phyloP scores from a whole-genome alignment of 2,797 vertebrate genomes.

The Centropyge bicolor region DNA sequence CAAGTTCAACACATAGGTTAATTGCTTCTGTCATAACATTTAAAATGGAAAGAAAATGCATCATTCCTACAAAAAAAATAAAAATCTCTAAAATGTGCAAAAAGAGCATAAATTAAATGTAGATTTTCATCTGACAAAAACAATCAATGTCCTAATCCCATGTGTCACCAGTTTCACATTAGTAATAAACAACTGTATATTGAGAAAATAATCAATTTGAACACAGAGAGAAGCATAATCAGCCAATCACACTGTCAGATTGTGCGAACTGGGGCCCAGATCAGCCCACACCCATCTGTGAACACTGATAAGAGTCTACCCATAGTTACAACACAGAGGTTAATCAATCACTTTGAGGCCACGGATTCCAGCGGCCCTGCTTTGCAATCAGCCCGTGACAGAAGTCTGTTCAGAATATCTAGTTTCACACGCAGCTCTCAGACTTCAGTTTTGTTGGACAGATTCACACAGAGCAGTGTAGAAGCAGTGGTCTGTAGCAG shows the following conservation, averaged over 20 bases:
- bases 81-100: slow-evolving; percentile 5
- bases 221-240: slow-evolving; percentile 6
- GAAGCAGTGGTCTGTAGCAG: slow-evolving; percentile 75
- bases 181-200: background rate
- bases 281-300: slow-evolving; percentile 54
- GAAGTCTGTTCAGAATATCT: slow-evolving; percentile 53
- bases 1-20: slow-evolving; percentile 48
- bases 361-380: slow-evolving; percentile 38
- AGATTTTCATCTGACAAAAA: slow-evolving; percentile 24
- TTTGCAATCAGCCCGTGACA: slow-evolving; percentile 50
- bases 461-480: slow-evolving; percentile 57
- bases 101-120: background rate
- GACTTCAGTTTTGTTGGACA: slow-evolving; percentile 64
- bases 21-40: slow-evolving; percentile 39
- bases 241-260: slow-evolving; percentile 24
- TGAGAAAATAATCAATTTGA: slow-evolving; percentile 17
- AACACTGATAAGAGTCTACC: slow-evolving; percentile 58
- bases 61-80: slow-evolving; percentile 3
- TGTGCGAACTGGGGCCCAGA: slow-evolving; percentile 49
- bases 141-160: background rate
- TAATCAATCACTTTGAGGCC: slow-evolving; percentile 76
- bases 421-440: slow-evolving; percentile 67
- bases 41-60: slow-evolving; percentile 17
- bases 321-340: slow-evolving; percentile 54
- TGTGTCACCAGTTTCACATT: background rate